phyloP scores from a whole-genome alignment of 2,113 vertebrate species.

The Scatophagus argus region DNA sequence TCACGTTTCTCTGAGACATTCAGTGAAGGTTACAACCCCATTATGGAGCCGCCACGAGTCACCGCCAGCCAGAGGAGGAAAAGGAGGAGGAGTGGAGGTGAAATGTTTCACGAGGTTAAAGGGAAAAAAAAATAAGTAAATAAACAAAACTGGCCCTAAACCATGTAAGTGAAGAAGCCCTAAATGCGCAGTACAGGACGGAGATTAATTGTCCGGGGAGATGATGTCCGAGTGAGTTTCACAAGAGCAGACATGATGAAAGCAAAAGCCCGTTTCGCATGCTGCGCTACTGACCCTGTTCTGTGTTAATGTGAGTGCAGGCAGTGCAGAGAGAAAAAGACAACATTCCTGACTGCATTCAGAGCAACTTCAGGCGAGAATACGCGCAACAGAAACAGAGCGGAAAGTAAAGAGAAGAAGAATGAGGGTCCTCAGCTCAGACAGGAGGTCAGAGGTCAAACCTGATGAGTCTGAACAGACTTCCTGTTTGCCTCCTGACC shows the following conservation, averaged over 20 bases:
- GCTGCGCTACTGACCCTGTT: slow-evolving; percentile 43
- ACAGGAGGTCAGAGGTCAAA: slow-evolving; percentile 20
- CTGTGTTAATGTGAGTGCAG: slow-evolving; percentile 32
- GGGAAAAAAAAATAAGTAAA: neutral
- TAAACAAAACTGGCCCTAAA: neutral
- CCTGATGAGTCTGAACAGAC: neutral
- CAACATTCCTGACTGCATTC: neutral
- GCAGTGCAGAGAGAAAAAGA: neutral
- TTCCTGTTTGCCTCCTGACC: slow-evolving; percentile 1
- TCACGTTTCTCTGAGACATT: slow-evolving; percentile 23
- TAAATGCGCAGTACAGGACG: neutral
- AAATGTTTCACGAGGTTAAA: neutral
- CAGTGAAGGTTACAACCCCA: slow-evolving; percentile 30
- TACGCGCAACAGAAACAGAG: neutral
- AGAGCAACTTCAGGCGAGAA: neutral
- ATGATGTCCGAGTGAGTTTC: neutral
- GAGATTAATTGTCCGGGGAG: slow-evolving; percentile 3
- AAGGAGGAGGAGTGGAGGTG: neutral
- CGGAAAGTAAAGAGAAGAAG: neutral
- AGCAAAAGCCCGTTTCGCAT: slow-evolving; percentile 10
- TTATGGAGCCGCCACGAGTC: neutral
- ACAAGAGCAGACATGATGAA: slow-evolving; percentile 12
- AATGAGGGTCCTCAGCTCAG: neutral
- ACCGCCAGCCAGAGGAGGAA: neutral
- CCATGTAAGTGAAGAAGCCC: neutral